Percentiles rank a stretch among this genome's conserved stretches.
Evolutionary conservation across 2,113 vertebrate species (phyloP).

Genomic region (Nycticorax nycticorax): DNA sequence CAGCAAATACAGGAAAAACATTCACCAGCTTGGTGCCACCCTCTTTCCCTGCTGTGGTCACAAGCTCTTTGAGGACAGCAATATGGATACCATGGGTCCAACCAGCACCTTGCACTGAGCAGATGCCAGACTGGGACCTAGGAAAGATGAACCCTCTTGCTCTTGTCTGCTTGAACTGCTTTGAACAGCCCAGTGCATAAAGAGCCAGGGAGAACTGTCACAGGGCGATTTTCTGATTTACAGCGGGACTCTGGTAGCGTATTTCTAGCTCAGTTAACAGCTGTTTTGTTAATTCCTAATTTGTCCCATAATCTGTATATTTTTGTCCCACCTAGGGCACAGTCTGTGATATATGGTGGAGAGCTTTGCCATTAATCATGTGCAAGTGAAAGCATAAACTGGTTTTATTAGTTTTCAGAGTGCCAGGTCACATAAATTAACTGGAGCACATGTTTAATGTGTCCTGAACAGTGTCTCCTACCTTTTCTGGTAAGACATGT

Average conservation of each 20-base stretch:
- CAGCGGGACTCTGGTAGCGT: neutral
- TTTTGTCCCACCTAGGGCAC: slow-evolving; percentile 47
- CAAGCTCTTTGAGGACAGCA: neutral
- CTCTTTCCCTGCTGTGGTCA: neutral
- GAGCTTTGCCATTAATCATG: slow-evolving; percentile 71
- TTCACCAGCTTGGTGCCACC: neutral
- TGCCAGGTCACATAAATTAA: slow-evolving; percentile 57
- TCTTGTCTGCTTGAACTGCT: neutral
- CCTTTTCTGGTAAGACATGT: neutral
- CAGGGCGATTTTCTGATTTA: slow-evolving; percentile 72
- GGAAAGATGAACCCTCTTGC: neutral
- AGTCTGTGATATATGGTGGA: slow-evolving; percentile 64
- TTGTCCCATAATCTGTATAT: slow-evolving; percentile 72
- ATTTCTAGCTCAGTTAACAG: slow-evolving; percentile 70
- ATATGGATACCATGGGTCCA: neutral
- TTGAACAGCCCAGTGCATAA: neutral
- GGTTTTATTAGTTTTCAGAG: slow-evolving; percentile 61
- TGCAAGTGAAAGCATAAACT: slow-evolving; percentile 46
- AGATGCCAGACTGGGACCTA: neutral
- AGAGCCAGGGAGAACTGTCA: neutral
- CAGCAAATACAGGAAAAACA: neutral
- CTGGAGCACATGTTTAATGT: neutral
- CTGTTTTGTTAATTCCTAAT: slow-evolving; percentile 74
- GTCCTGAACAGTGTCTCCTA: neutral
- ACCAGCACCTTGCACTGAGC: neutral